These are phyloP conservation scores for Papilio glaucus DNA, from an alignment of 1,140 invertebrate species.

Conservation along the genomic window DNA sequence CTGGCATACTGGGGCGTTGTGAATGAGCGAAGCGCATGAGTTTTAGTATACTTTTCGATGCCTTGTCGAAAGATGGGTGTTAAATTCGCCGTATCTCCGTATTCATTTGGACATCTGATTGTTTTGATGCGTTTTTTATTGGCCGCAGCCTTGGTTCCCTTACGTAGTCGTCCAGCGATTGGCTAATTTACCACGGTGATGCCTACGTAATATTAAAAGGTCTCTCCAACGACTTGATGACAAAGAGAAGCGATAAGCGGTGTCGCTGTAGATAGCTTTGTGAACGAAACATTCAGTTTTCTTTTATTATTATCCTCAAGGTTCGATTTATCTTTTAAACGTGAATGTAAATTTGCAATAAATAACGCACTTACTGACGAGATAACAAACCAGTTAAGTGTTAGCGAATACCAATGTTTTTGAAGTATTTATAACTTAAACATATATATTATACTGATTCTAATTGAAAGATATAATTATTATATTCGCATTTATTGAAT, in stretches of 20 bases:
- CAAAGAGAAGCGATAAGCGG: not conserved
- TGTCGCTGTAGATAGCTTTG: not conserved
- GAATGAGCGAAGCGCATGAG: not conserved
- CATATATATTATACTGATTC: not conserved
- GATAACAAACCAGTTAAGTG: conserved; percentile 13
- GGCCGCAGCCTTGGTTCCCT: conserved; percentile 50
- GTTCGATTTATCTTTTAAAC: conserved; percentile 18
- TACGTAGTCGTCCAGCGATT: conserved; percentile 34
- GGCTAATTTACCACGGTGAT: not conserved
- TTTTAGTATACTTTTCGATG: not conserved
- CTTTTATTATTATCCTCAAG: conserved; percentile 13
- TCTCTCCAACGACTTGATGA: not conserved
- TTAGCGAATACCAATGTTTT: not conserved
- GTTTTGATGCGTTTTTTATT: conserved; percentile 67
- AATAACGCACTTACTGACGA: conserved; percentile 6
- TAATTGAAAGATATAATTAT: not conserved
- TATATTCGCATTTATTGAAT: not conserved
- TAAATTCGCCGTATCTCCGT: conserved; percentile 57
- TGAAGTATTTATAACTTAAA: conserved; percentile 2
- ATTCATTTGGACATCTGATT: conserved; percentile 44
- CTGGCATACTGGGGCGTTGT: not conserved
- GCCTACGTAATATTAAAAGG: not conserved
- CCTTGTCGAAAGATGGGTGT: conserved; percentile 31
- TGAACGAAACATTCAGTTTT: not conserved
- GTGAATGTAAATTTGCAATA: conserved; percentile 22